Base-by-base conservation (phyloP, 2,888 invertebrate genomes). In the Acleris holmiana region DNA sequence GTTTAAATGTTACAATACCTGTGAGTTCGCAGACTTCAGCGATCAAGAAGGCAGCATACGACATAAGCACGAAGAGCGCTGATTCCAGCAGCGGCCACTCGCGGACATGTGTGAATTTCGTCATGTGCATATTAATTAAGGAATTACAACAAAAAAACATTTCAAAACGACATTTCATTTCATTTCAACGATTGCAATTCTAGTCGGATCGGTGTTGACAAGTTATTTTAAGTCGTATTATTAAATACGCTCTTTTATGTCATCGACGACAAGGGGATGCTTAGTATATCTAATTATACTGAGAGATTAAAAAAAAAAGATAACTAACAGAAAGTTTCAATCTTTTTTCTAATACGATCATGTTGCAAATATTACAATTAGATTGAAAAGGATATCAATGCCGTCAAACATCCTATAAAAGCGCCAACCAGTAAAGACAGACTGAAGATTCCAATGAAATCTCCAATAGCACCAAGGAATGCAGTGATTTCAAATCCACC, bases 21-120 rank as follows among this genome's bases (percentile, higher is more conserved):
- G 99, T 99, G n/a, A 99, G 93, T 85, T 98, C 97, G 55, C 97
- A 96, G 53, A 98, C 98, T 93, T 99, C 99, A 1, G 99, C 99
- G 71, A 99, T 97, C 67, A 99, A 94, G 90, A 99, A 99, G 49
- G 99, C 98, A 75, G 98, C 97, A 85, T 99, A 99, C 0, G 99
- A 99, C 98, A 99, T 99, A 61, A 99, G 94, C 58, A 99, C 98
- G 90, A 99, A 99, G 48, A 99, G 94, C 0, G 99, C 98, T 0
- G 98, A 98, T 87, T 99, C 99, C 76, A 99, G 91, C 48, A 99
- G 90, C 0, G 99, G 99, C 93, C 98, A 98, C 79, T 99, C 99
- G 68, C 97, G 94, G 18, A 99, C 96, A 77, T 97, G 95, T 10
- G 99, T 99, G 87, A 97, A 99, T 93, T 99, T 99, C 0, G 99